phyloP scores from a whole-genome alignment of 1,140 invertebrate species.

The Heterodera schachtii region DNA sequence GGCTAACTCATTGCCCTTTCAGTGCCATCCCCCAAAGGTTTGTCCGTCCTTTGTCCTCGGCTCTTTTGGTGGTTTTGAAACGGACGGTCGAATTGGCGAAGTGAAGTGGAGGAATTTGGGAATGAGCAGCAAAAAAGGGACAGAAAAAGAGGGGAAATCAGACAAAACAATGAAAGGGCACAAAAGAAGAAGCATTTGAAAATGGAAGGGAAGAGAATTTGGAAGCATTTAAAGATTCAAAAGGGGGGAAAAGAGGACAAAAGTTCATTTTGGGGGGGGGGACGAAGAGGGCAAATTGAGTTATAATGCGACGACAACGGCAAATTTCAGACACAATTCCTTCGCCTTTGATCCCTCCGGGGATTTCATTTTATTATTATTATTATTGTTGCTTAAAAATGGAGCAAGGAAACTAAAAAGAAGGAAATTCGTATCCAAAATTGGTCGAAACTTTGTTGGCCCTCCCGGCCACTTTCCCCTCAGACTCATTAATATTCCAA shows the following conservation, averaged over 20 bases:
- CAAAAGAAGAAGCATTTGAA: neutral
- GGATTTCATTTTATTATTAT: too few species aligned
- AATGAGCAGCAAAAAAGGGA: neutral
- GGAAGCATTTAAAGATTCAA: neutral
- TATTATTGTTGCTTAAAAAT: neutral
- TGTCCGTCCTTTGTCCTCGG: neutral
- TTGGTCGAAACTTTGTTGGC: neutral
- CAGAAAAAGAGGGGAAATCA: neutral
- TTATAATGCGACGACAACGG: neutral
- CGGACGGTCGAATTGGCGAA: neutral
- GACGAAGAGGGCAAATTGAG: neutral
- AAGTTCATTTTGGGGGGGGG: neutral
- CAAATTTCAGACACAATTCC: neutral
- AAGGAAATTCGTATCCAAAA: neutral
- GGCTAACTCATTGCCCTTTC: neutral
- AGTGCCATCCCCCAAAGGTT: neutral
- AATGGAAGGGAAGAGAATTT: neutral
- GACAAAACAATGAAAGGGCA: neutral
- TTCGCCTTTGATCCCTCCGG: neutral
- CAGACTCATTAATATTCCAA: neutral
- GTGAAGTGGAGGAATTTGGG: neutral
- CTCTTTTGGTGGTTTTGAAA: neutral
- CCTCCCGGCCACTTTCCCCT: too few species aligned
- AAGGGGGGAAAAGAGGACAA: too few species aligned
- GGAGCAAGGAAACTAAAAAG: neutral